phyloP scores from a whole-genome alignment of 2,797 vertebrate species.

The Thripadectes ignobilis region DNA sequence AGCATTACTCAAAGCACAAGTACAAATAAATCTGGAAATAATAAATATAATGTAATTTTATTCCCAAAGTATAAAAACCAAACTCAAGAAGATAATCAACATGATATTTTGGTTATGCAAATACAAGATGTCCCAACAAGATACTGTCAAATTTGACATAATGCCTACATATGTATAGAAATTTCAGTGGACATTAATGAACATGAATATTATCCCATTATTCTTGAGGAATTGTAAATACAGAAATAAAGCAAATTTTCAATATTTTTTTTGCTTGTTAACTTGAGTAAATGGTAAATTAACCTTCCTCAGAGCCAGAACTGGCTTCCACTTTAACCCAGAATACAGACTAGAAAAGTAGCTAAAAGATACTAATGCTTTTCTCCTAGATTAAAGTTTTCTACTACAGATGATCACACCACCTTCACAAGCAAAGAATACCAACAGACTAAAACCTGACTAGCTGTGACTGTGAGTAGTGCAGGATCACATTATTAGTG shows the following conservation, averaged over 20 bases:
- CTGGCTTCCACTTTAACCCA: neutral
- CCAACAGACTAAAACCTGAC: neutral
- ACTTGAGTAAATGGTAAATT: neutral
- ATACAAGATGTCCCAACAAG: neutral
- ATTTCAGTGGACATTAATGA: neutral
- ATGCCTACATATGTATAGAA: neutral
- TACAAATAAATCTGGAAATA: neutral
- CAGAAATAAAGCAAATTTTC: neutral
- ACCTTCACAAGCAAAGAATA: neutral
- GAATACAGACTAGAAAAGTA: neutral
- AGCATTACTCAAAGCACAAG: neutral
- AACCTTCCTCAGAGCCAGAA: neutral
- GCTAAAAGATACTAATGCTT: neutral
- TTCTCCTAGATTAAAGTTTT: neutral
- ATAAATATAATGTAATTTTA: neutral
- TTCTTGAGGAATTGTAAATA: neutral
- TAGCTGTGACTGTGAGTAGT: neutral
- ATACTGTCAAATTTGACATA: neutral
- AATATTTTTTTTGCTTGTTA: neutral
- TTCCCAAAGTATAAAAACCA: neutral
- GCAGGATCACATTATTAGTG: neutral
- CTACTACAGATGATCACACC: neutral
- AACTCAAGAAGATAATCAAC: neutral
- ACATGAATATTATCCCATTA: neutral
- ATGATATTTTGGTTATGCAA: neutral